Conservation (phyloP, 2,888 invertebrate genomes). For the Caenorhabditis sp. region DNA sequence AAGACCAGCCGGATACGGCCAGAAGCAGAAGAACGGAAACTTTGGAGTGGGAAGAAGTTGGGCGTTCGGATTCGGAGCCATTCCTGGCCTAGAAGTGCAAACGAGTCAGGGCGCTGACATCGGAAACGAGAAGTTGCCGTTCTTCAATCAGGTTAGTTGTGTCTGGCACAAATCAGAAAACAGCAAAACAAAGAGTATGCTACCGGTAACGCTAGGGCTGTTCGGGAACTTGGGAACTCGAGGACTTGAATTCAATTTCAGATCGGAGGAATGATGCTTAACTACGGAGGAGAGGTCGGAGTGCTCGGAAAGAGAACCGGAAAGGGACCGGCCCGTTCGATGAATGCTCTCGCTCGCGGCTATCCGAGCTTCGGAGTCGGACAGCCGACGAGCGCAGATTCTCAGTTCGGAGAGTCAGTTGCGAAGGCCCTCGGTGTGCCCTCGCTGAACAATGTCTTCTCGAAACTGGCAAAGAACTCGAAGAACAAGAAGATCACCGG, state of each 20-base stretch:
- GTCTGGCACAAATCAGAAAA: not conserved
- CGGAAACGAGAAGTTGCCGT: conserved; percentile 67
- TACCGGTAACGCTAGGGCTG: no score
- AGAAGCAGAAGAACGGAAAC: conserved; percentile 75
- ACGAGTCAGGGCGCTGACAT: conserved; percentile 68
- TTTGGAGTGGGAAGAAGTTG: conserved; percentile 71
- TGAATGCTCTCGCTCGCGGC: conserved; percentile 68
- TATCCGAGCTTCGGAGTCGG: conserved; percentile 51
- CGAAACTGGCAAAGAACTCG: conserved; percentile 59
- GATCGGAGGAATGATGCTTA: conserved; percentile 75
- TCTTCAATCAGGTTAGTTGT: conserved; percentile 64
- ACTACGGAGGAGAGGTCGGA: conserved; percentile 71
- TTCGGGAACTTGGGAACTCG: no score
- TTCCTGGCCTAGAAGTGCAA: conserved; percentile 68
- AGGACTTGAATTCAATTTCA: conserved; percentile 13
- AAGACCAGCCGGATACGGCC: conserved; percentile 73
- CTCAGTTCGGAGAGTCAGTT: conserved; percentile 36
- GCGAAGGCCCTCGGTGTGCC: conserved; percentile 63
- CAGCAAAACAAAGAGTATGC: no score
- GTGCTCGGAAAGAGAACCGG: conserved; percentile 69
- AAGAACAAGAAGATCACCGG: conserved; percentile 59
- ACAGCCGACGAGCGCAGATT: conserved; percentile 28
- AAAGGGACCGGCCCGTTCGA: conserved; percentile 69
- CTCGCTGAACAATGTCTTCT: conserved; percentile 52
- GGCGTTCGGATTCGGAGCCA: conserved; percentile 71